Evolutionary conservation across 2,888 invertebrate genomes (phyloP).

Genomic region (Lithosia quadra): DNA sequence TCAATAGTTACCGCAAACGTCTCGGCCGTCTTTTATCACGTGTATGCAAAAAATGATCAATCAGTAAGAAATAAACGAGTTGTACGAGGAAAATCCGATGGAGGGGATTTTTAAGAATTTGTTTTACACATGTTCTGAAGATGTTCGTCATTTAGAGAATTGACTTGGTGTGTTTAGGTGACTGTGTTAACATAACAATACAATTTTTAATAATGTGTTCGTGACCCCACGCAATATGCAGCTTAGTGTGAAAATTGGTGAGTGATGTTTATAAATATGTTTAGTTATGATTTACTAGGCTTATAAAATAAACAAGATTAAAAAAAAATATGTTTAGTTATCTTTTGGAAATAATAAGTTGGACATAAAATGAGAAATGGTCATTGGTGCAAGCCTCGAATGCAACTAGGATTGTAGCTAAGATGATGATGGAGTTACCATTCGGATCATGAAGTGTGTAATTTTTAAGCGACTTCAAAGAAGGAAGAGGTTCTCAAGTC

Average conservation of each 20-base stretch:
- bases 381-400: too few species aligned
- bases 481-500: too few species aligned
- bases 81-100: conserved; percentile 36
- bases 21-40: conserved; percentile 1
- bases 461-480: too few species aligned
- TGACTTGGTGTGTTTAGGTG: conserved; percentile 34
- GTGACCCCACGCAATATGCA: conserved; percentile 33
- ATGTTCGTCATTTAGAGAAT: conserved; percentile 36
- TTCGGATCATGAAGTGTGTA: too few species aligned
- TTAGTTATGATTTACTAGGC: too few species aligned
- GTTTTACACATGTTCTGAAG: conserved; percentile 30
- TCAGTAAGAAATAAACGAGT: conserved; percentile 34
- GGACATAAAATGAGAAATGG: too few species aligned
- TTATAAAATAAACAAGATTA: too few species aligned
- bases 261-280: conserved; percentile 14
- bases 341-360: too few species aligned
- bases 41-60: conserved; percentile 29
- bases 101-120: conserved; percentile 39
- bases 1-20: background rate
- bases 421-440: too few species aligned
- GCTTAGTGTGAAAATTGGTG: conserved; percentile 31
- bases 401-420: too few species aligned
- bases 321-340: background rate
- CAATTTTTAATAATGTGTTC: conserved; percentile 17
- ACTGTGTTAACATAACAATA: conserved; percentile 26